phyloP scores from a whole-genome alignment of 2,888 invertebrate species.

The Frankliniella fusca region DNA sequence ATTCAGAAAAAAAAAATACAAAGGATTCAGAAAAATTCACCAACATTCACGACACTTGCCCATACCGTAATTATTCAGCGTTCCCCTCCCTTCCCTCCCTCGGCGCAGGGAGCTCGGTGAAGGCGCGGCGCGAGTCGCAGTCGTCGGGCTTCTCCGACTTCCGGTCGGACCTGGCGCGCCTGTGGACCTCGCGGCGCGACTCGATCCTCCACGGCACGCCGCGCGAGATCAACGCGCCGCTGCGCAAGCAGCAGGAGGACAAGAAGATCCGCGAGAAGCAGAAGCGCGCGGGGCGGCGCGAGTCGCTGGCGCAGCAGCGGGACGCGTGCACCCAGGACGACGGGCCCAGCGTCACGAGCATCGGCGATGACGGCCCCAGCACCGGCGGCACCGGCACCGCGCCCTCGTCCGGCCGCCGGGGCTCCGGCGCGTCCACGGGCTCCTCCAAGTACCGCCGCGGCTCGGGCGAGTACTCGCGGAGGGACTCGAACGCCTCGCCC shows the following conservation, averaged over 20 bases:
- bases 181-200: slow-evolving; percentile 63
- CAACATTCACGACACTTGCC: too few species aligned
- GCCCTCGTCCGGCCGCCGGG: slow-evolving; percentile 47
- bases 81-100: too few species aligned
- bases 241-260: slow-evolving; percentile 24
- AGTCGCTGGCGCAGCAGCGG: slow-evolving; percentile 15
- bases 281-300: slow-evolving; percentile 12
- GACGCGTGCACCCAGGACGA: slow-evolving; percentile 13
- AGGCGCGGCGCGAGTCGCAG: slow-evolving; percentile 70
- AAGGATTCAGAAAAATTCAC: too few species aligned
- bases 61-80: too few species aligned
- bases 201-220: slow-evolving; percentile 52
- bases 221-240: slow-evolving; percentile 43
- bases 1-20: too few species aligned
- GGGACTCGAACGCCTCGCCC: slow-evolving; percentile 46
- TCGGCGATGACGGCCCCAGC: neutral
- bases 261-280: slow-evolving; percentile 14
- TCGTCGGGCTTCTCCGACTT: slow-evolving; percentile 61
- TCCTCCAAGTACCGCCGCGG: slow-evolving; percentile 51
- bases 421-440: slow-evolving; percentile 59
- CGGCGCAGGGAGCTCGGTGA: slow-evolving; percentile 53
- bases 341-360: neutral
- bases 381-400: slow-evolving; percentile 41
- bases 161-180: slow-evolving; percentile 64
- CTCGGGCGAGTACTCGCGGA: slow-evolving; percentile 65